These are phyloP conservation scores for Aphelocoma californica DNA, from an alignment of 2,797 vertebrate genomes.

Conservation along the genomic window DNA sequence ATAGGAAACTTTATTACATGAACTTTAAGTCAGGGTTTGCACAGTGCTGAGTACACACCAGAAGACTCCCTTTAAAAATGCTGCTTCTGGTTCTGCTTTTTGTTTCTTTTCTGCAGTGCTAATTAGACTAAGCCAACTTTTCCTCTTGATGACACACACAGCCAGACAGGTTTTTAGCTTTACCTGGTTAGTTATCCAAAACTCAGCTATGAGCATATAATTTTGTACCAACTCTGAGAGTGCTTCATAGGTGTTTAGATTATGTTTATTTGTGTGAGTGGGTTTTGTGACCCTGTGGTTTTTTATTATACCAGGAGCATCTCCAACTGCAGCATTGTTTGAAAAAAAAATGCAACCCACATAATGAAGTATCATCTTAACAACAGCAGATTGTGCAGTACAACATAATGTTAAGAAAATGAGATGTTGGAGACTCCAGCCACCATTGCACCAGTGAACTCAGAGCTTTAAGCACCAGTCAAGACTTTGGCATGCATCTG, in stretches of 20 bases:
- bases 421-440: background rate
- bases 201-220: background rate
- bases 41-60: background rate
- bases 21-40: background rate
- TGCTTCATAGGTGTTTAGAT: background rate
- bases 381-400: background rate
- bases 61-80: background rate
- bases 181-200: background rate
- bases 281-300: background rate
- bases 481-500: background rate
- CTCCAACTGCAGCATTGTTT: background rate
- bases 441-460: background rate
- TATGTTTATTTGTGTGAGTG: background rate
- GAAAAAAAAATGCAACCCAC: background rate
- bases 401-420: background rate
- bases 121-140: background rate
- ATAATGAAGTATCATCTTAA: background rate
- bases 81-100: background rate
- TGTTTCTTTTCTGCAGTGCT: background rate
- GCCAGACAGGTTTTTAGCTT: background rate
- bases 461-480: background rate
- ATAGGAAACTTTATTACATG: background rate
- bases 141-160: background rate
- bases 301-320: background rate
- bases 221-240: background rate